A percentile compares a stretch with the other conserved stretches of the same genome.
Conservation (phyloP, 2,797 vertebrate genomes). For the Hipposideros larvatus region DNA sequence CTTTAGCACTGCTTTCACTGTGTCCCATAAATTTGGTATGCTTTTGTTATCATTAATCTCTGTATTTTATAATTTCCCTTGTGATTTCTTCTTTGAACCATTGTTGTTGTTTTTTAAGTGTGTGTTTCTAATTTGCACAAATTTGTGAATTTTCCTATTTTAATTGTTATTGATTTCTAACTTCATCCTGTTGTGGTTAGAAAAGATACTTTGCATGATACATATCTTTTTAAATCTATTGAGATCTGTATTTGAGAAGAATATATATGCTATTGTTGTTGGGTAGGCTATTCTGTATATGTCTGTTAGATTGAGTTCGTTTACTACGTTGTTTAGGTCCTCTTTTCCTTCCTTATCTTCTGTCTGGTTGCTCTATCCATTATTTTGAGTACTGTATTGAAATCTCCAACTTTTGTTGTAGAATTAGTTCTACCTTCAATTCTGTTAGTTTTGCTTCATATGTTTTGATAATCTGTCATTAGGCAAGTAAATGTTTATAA, state of each 20-base stretch:
- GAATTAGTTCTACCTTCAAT: neutral
- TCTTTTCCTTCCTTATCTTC: neutral
- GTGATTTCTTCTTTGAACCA: neutral
- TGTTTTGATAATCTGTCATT: neutral
- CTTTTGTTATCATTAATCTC: neutral
- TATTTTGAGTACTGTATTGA: neutral
- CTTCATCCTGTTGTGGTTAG: neutral
- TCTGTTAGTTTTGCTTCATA: neutral
- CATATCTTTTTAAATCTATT: neutral
- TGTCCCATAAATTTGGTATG: neutral
- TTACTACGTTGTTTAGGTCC: neutral
- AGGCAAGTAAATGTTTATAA: neutral
- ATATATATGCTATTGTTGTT: neutral
- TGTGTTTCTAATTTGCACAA: neutral
- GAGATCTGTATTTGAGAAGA: neutral
- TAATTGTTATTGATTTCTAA: neutral
- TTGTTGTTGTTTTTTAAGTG: neutral
- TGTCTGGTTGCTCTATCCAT: neutral
- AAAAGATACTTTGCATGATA: neutral
- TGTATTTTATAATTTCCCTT: neutral
- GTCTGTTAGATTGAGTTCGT: neutral
- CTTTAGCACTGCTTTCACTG: neutral
- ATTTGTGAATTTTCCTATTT: conserved; percentile 10
- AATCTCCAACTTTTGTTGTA: neutral
- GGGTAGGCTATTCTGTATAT: neutral